Evolutionary conservation across 2,888 invertebrate species (phyloP), one percentile per base, ranked within the genome.

Genomic region (Watsonalla cultraria): DNA sequence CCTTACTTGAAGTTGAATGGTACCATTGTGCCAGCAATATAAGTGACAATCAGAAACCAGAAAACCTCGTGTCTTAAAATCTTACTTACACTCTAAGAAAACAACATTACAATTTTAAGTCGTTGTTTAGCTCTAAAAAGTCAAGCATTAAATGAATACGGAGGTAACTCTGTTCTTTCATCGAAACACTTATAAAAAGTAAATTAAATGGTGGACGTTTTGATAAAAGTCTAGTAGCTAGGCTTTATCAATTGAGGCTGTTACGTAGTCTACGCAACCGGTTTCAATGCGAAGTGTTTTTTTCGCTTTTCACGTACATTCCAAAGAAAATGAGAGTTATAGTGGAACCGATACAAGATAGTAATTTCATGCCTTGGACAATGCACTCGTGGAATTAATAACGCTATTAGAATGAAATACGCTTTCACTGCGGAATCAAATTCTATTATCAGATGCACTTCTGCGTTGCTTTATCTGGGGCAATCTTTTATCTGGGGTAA

Each of bases 291-390:
- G 49, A 49, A 14, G 37, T 37, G 37, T 5, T 56, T 56, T 65
- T 66, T 61, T 56, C 54, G 52, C 64, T 66, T 70, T 72, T 75
- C 69, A 58, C 59, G 55, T 59, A 69, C 75, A 78, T 76, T 74
- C 79, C 79, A 60, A 73, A 58, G 78, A 82, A 80, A 80, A 68
- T 66, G 74, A 82, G 72, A 80, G 78, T 76, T 65, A 50, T 52
- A 53, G 57, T 56, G 58, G 56, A 57, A 68, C 71, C 68, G 72
- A 66, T 71, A 68, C 61, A 63, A 59, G 37, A 60, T 64, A 59
- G 58, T 72, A 79, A 82, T 81, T 82, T 82, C 74, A 78, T 77
- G 80, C 73, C 63, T 67, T 77, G 65, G 62, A 52, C 68, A 66
- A 61, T 64, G 63, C 62, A 61, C 66, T 65, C 68, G 65, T 61